These are phyloP conservation scores for Enteromius radiatus DNA, from an alignment of 2,797 vertebrate species.

Conservation along the genomic window DNA sequence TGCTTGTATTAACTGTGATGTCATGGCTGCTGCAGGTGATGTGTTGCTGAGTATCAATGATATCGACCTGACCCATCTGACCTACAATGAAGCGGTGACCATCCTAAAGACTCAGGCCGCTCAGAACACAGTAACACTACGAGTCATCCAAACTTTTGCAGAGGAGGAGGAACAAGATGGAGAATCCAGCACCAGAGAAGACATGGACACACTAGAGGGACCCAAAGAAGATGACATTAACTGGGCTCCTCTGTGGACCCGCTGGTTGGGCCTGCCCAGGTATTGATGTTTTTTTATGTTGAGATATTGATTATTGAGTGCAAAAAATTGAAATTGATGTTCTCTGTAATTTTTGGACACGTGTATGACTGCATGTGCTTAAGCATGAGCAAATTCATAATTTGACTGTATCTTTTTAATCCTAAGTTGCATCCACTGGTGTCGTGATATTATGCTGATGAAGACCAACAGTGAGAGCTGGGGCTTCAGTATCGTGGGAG, in stretches of 20 bases:
- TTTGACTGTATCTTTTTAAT: not conserved
- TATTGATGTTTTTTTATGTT: not conserved
- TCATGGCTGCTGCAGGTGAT: slow-evolving; percentile 77
- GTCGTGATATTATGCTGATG: slow-evolving; percentile 86
- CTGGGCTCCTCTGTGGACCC: slow-evolving; percentile 90
- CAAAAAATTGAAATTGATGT: not conserved
- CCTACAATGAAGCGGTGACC: slow-evolving; percentile 88
- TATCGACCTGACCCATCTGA: slow-evolving; percentile 88
- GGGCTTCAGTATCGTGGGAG: slow-evolving; percentile 96
- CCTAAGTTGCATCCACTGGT: slow-evolving; percentile 89
- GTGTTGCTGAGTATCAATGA: slow-evolving; percentile 90
- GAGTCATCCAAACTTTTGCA: slow-evolving; percentile 83
- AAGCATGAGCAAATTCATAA: not conserved
- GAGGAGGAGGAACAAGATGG: slow-evolving; percentile 73
- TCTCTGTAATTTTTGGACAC: not conserved
- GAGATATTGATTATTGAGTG: not conserved
- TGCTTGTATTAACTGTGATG: slow-evolving; percentile 29
- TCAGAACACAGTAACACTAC: slow-evolving; percentile 82
- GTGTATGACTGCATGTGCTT: not conserved
- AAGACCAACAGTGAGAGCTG: slow-evolving; percentile 92
- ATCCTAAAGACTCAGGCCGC: slow-evolving; percentile 89
- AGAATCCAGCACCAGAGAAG: slow-evolving; percentile 68
- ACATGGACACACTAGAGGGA: slow-evolving; percentile 74
- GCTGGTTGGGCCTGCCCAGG: slow-evolving; percentile 91
- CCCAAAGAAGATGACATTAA: slow-evolving; percentile 78